These are phyloP conservation scores for Andricus quercusramuli DNA, from an alignment of 2,888 invertebrate genomes.

Conservation along the genomic window DNA sequence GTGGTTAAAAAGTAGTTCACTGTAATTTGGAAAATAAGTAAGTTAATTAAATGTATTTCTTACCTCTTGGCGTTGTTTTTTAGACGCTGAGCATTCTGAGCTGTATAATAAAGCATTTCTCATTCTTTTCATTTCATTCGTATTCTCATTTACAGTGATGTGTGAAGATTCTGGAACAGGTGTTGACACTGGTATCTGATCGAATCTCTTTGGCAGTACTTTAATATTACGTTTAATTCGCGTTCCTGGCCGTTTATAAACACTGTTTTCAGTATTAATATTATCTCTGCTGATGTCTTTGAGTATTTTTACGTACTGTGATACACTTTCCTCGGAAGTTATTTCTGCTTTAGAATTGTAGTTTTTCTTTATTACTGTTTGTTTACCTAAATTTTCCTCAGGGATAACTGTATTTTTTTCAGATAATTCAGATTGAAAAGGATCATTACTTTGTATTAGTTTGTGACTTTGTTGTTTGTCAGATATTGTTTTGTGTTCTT, in stretches of 20 bases:
- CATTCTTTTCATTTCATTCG: conserved; percentile 38
- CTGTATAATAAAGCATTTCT: conserved; percentile 41
- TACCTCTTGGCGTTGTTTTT: conserved; percentile 59
- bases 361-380: conserved; percentile 45
- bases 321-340: conserved; percentile 71
- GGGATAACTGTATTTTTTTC: background rate
- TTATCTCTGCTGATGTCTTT: conserved; percentile 48
- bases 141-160: conserved; percentile 49
- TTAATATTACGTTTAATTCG: conserved; percentile 75
- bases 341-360: conserved; percentile 65
- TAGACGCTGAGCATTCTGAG: background rate
- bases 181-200: conserved; percentile 54
- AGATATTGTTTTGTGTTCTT: conserved; percentile 40
- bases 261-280: conserved; percentile 41
- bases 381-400: background rate
- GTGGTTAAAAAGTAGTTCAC: too few relatives aligned
- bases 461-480: conserved; percentile 44
- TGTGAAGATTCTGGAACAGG: conserved; percentile 49
- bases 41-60: background rate
- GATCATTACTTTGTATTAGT: conserved; percentile 45
- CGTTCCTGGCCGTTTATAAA: conserved; percentile 67
- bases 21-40: too few relatives aligned
- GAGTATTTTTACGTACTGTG: conserved; percentile 68
- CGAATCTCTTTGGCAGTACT: conserved; percentile 70
- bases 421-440: background rate